These are phyloP conservation scores for Paraplagusia blochii DNA, from an alignment of 2,113 vertebrate species.

Conservation along the genomic window DNA sequence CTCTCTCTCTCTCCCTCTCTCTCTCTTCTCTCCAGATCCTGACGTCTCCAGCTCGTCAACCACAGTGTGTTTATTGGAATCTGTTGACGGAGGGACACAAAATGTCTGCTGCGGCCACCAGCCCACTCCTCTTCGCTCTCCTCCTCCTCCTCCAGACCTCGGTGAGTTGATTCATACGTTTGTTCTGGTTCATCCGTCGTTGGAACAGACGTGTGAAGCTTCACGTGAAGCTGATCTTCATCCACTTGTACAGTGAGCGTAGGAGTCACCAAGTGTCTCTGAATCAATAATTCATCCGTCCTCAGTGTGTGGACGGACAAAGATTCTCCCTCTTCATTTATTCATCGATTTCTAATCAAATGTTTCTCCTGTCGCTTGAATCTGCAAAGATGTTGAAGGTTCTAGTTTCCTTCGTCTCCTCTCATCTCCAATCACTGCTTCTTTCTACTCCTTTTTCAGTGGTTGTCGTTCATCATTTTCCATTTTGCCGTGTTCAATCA, in stretches of 20 bases:
- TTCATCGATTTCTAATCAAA: conserved; percentile 30
- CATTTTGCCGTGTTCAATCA: too few species aligned
- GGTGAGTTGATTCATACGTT: conserved; percentile 30
- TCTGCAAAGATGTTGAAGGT: background rate
- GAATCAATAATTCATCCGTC: conserved; percentile 44
- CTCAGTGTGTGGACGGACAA: conserved; percentile 13
- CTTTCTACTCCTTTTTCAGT: too few species aligned
- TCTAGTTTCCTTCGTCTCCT: background rate
- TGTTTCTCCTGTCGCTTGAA: conserved; percentile 7
- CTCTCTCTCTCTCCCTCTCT: too few species aligned
- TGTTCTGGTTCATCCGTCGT: background rate
- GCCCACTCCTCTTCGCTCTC: conserved; percentile 17
- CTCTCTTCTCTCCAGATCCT: conserved; percentile 45
- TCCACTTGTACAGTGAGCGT: background rate
- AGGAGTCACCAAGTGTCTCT: conserved; percentile 7
- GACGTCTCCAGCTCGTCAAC: conserved; percentile 31
- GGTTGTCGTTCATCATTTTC: too few species aligned
- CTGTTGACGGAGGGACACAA: conserved; percentile 18
- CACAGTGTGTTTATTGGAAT: background rate
- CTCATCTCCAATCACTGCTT: too few species aligned
- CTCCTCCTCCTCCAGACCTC: conserved; percentile 30
- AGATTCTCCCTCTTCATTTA: conserved; percentile 33
- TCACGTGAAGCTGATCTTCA: conserved; percentile 5
- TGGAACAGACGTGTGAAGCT: conserved; percentile 21
- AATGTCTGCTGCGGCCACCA: conserved; percentile 37